Evolutionary conservation across 2,888 invertebrate genomes (phyloP), one percentile per base, ranked within the genome.

Genomic region (Mythimna lalbum): DNA sequence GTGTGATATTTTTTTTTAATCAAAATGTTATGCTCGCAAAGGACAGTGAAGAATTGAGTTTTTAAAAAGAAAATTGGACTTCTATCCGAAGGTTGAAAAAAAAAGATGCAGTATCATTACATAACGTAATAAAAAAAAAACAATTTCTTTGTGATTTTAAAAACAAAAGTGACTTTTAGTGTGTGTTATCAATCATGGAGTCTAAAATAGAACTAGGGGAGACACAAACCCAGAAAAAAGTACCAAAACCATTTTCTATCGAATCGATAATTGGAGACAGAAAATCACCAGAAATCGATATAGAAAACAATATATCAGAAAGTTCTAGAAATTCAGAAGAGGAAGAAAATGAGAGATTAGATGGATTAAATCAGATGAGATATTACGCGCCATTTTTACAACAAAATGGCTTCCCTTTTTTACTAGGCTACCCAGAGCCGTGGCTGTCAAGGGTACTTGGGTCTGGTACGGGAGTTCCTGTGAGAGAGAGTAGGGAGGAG

Each of bases 181-280:
- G 68, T 31, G 61, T 69, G 62, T 47, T 57, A 55, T 83, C 63
- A 55, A 84, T 63, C 77, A 90, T 91, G 95, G 94, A 95, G 76
- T 93, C 93, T 0, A 82, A 76, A 17, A 36, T 80, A 69, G 92
- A 94, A 86, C 85, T 93, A 43, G 83, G 81, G 2, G 93, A 93
- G 76, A 93, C 93, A 0, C 91, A 92, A 82, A 92, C 92, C 0
- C 90, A 92, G 73, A 94, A 94, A 70, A 95, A 91, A 85, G 94
- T 95, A 63, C 97, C 97, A 4, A 96, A 96, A 83, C 96, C 97
- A 1, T 97, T 97, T 89, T 96, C 97, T 1, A 97, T 97, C 59
- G 97, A 97, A 89, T 97, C 97, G 1, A 86, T 97, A 36, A 97
- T 97, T 31, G 96, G 96, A 0, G 91, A 93, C 17, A 87, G 95